Percentiles rank a stretch among this genome's conserved stretches.
Evolutionary conservation across 2,113 vertebrate genomes (phyloP).

Genomic region (Cinclus cinclus): DNA sequence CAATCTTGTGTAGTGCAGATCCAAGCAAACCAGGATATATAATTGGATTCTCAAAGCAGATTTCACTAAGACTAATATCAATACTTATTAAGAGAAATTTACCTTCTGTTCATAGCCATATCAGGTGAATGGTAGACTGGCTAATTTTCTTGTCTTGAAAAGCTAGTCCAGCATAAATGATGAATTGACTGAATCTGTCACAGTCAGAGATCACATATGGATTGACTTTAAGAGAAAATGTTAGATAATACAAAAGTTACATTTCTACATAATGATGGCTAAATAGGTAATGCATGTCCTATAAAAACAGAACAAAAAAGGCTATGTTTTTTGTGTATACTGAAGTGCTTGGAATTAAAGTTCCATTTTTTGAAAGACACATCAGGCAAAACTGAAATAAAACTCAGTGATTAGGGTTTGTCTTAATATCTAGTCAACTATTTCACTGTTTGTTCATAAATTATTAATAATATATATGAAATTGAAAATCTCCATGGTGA

Average conservation of each 20-base stretch:
- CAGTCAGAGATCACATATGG: neutral
- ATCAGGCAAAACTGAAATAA: neutral
- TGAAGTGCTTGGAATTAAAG: neutral
- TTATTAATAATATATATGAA: neutral
- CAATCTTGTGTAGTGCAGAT: neutral
- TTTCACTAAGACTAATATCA: neutral
- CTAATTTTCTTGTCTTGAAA: neutral
- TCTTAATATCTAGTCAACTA: neutral
- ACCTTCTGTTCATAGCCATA: neutral
- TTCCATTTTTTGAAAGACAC: neutral
- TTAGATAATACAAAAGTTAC: neutral
- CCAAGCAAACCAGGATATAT: neutral
- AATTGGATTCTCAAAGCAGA: neutral
- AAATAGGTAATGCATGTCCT: neutral
- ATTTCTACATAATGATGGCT: neutral
- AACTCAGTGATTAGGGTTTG: neutral
- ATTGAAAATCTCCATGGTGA: neutral
- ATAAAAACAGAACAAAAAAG: neutral
- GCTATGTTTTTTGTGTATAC: neutral
- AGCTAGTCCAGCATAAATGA: neutral
- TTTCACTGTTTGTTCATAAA: neutral
- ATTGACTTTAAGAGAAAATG: neutral
- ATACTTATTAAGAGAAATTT: neutral
- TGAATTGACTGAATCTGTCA: neutral
- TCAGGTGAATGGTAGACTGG: neutral